Percentiles rank a stretch among this genome's conserved stretches.
Conservation (phyloP, 2,113 vertebrate genomes). For the Cheirogaleus medius region DNA sequence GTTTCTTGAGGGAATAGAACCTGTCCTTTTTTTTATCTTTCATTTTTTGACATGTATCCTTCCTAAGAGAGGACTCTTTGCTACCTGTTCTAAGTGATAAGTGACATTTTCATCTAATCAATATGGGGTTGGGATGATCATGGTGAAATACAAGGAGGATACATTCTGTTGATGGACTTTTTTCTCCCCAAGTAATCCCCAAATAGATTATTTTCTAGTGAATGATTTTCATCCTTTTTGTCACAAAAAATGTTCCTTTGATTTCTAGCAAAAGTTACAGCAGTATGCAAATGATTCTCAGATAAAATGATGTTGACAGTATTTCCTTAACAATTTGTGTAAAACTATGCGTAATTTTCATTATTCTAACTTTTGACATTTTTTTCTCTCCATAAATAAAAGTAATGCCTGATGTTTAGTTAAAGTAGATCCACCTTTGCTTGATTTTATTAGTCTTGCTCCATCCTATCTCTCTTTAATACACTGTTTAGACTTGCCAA, state of each 20-base stretch:
- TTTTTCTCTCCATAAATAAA: constrained; percentile 75
- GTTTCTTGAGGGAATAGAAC: constrained; percentile 10
- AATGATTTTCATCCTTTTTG: constrained; percentile 62
- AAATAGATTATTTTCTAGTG: constrained; percentile 38
- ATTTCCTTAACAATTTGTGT: constrained; percentile 75
- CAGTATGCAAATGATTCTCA: constrained; percentile 74
- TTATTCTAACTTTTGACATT: constrained; percentile 67
- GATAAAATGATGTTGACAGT: constrained; percentile 79
- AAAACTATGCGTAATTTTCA: constrained; percentile 69
- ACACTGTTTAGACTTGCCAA: constrained; percentile 69
- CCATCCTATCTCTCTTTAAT: constrained; percentile 64
- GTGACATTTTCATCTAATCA: constrained; percentile 44
- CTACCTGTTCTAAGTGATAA: constrained; percentile 26
- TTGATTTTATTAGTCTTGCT: constrained; percentile 77
- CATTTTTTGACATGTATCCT: not conserved
- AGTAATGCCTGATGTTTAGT: constrained; percentile 76
- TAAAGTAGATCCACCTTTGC: constrained; percentile 76
- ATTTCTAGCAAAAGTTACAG: constrained; percentile 56
- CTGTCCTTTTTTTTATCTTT: constrained; percentile 14
- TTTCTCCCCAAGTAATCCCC: constrained; percentile 4
- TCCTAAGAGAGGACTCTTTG: constrained; percentile 28
- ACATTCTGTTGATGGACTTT: constrained; percentile 29
- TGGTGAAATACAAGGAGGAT: constrained; percentile 28
- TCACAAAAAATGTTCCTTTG: constrained; percentile 64
- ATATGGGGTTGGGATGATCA: not conserved